Evolutionary conservation across 2,113 vertebrate genomes (phyloP).

Genomic region (Suncus etruscus): DNA sequence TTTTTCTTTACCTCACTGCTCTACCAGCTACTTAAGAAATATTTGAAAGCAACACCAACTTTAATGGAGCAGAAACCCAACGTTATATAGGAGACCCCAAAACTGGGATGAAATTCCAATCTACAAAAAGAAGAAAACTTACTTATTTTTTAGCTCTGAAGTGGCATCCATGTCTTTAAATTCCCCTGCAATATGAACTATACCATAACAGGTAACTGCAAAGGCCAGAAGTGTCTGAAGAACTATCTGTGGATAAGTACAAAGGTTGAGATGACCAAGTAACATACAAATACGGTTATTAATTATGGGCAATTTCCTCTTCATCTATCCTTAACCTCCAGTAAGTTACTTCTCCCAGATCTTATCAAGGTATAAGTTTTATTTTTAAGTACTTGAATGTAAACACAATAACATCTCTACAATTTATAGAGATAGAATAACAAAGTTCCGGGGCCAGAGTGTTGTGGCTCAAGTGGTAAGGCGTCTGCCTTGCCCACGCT

Average conservation of each 20-base stretch:
- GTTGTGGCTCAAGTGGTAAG: no score
- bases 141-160: constrained; percentile 99
- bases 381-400: constrained; percentile 39
- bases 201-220: constrained; percentile 96
- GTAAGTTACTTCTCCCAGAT: constrained; percentile 20
- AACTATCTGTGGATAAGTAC: constrained; percentile 93
- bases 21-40: neutral
- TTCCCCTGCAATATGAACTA: constrained; percentile 93
- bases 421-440: neutral
- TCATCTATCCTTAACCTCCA: neutral
- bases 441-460: no score
- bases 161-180: constrained; percentile 95
- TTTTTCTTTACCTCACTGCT: constrained; percentile 8
- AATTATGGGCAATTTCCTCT: constrained; percentile 26
- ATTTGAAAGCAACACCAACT: constrained; percentile 22
- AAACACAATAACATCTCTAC: constrained; percentile 39
- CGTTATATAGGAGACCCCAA: constrained; percentile 46
- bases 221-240: constrained; percentile 97
- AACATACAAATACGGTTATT: constrained; percentile 31
- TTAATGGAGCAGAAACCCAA: constrained; percentile 53
- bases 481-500: no score
- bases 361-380: constrained; percentile 35
- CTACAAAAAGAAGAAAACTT: constrained; percentile 78
- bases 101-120: constrained; percentile 44
- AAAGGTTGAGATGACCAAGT: constrained; percentile 63